phyloP scores from a whole-genome alignment of 1,140 invertebrate genomes.

The Paramacrobiotus metropolitanus region DNA sequence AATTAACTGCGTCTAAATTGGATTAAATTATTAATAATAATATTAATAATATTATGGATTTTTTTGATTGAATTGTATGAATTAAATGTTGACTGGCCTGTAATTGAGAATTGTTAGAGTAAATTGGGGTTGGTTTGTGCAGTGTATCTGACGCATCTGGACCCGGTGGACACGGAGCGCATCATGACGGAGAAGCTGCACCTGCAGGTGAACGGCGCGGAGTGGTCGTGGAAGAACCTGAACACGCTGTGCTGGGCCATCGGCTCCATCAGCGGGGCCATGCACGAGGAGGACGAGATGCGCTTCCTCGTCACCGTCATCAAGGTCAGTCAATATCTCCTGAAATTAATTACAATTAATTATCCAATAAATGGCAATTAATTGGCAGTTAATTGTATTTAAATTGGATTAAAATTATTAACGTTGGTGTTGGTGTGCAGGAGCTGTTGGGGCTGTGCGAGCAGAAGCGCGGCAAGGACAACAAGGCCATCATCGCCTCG shows the following conservation, averaged over 20 bases:
- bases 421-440: conserved; percentile 14
- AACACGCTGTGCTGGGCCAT: conserved; percentile 99
- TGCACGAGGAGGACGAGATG: conserved; percentile 98
- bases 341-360: no score
- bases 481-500: conserved; percentile 98
- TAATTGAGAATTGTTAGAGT: no score
- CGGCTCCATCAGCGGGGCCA: conserved; percentile 93
- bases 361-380: neutral
- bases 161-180: conserved; percentile 84
- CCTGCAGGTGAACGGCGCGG: conserved; percentile 92
- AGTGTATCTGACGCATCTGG: conserved; percentile 95
- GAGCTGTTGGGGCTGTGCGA: conserved; percentile 93
- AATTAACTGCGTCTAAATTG: neutral
- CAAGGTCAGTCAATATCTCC: no score
- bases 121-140: conserved; percentile 12
- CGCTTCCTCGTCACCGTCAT: conserved; percentile 97
- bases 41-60: neutral
- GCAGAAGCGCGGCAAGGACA: conserved; percentile 98
- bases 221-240: conserved; percentile 99
- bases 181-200: conserved; percentile 98
- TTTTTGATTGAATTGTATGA: neutral
- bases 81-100: no score
- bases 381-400: neutral
- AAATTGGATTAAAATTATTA: neutral
- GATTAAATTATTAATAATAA: neutral